phyloP scores from a whole-genome alignment of 1,140 invertebrate species.

The Leguminivora glycinivorella region DNA sequence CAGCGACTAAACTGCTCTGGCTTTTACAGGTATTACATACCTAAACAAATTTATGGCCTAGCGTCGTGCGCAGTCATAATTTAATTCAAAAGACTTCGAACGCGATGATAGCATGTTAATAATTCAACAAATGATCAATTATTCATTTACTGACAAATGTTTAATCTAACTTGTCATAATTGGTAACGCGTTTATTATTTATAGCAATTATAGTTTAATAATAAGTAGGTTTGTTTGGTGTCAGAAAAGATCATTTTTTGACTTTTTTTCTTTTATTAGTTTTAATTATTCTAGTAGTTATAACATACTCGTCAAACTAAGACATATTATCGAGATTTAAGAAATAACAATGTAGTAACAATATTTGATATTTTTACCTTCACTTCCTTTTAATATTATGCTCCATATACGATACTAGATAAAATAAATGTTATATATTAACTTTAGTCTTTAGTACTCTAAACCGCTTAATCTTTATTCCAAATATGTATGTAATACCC shows the following conservation, averaged over 20 bases:
- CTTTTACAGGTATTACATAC: neutral
- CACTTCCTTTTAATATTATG: too few relatives aligned
- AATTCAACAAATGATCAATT: neutral
- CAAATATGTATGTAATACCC: neutral
- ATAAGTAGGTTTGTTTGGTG: too few relatives aligned
- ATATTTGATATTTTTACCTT: too few relatives aligned
- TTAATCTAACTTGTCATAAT: neutral
- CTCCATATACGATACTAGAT: too few relatives aligned
- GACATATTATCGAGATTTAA: too few relatives aligned
- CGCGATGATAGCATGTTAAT: neutral
- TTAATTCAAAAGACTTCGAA: neutral
- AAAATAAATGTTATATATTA: neutral
- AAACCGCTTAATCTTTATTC: neutral
- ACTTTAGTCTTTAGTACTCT: neutral
- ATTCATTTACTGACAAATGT: conserved; percentile 7
- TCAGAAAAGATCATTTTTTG: too few relatives aligned
- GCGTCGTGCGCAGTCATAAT: neutral
- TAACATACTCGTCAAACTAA: too few relatives aligned
- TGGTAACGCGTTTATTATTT: neutral
- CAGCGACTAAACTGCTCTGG: neutral
- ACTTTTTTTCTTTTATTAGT: too few relatives aligned
- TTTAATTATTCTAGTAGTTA: too few relatives aligned
- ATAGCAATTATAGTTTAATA: neutral
- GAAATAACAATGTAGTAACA: too few relatives aligned
- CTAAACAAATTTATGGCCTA: neutral